Evolutionary conservation across 2,113 vertebrate genomes (phyloP).

Genomic region (Muntiacus reevesi): DNA sequence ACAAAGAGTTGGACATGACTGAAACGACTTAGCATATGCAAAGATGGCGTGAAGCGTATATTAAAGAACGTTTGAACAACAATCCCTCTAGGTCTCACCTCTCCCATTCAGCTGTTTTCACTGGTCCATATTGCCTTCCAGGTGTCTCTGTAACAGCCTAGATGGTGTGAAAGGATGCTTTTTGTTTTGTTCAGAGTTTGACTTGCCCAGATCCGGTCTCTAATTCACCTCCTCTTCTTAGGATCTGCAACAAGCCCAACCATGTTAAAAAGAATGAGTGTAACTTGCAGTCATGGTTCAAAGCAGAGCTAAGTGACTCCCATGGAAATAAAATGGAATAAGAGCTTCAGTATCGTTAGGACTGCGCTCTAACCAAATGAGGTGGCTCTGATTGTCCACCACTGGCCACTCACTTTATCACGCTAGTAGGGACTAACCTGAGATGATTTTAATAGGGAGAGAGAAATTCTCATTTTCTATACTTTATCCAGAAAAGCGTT

Average conservation of each 20-base stretch:
- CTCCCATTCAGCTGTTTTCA: background rate
- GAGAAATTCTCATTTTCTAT: background rate
- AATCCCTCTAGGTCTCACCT: background rate
- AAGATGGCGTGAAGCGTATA: background rate
- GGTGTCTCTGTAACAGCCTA: background rate
- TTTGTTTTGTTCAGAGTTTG: background rate
- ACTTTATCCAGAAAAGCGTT: background rate
- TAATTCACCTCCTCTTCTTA: background rate
- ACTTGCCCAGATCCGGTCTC: background rate
- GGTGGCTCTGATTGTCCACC: background rate
- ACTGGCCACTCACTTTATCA: background rate
- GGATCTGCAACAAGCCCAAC: background rate
- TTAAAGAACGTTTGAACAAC: background rate
- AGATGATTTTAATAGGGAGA: background rate
- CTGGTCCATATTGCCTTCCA: background rate
- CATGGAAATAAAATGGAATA: background rate
- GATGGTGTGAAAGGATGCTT: background rate
- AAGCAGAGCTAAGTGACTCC: background rate
- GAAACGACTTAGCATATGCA: accelerated
- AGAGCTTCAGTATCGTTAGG: background rate
- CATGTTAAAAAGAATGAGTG: background rate
- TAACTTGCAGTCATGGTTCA: background rate
- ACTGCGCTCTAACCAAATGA: background rate
- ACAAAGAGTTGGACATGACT: background rate
- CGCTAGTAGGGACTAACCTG: background rate